Percentiles rank a stretch among this genome's conserved stretches.
phyloP scores from a whole-genome alignment of 2,113 vertebrate genomes.

The Caracal caracal region DNA sequence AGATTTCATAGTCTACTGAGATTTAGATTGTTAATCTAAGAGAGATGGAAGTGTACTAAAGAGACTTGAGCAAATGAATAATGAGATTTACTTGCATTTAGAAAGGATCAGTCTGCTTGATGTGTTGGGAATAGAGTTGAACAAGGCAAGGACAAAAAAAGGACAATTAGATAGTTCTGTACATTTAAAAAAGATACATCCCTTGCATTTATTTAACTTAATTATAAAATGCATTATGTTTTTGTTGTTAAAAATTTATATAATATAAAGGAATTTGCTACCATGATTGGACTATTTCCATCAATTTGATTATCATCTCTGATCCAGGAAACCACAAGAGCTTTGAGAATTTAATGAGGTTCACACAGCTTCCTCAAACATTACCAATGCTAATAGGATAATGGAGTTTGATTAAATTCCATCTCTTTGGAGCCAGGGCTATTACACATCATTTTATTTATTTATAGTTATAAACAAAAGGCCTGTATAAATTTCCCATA shows the following conservation, averaged over 20 bases:
- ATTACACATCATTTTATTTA: neutral
- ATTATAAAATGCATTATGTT: slow-evolving; percentile 57
- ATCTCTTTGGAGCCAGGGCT: neutral
- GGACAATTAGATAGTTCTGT: neutral
- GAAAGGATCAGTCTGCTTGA: neutral
- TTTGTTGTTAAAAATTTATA: slow-evolving; percentile 67
- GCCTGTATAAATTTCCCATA: neutral
- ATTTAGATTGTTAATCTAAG: neutral
- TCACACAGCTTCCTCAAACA: slow-evolving; percentile 47
- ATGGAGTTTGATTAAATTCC: slow-evolving; percentile 44
- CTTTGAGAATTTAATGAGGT: slow-evolving; percentile 58
- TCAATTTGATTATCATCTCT: slow-evolving; percentile 37
- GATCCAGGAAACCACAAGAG: slow-evolving; percentile 43
- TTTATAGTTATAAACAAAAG: slow-evolving; percentile 27
- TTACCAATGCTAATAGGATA: slow-evolving; percentile 33
- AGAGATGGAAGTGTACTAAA: neutral
- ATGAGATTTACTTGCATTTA: neutral
- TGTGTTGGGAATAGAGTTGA: neutral
- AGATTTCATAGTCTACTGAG: neutral
- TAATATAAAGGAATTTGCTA: slow-evolving; percentile 70
- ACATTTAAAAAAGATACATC: neutral
- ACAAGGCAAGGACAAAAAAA: neutral
- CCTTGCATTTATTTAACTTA: slow-evolving; percentile 61
- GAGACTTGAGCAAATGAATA: neutral
- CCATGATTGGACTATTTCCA: slow-evolving; percentile 33